Evolutionary conservation across 35 echinoderm and acorn worm species (phyloP), one percentile per base, ranked within the genome.

Genomic region (Ophiothrix spiculata): DNA sequence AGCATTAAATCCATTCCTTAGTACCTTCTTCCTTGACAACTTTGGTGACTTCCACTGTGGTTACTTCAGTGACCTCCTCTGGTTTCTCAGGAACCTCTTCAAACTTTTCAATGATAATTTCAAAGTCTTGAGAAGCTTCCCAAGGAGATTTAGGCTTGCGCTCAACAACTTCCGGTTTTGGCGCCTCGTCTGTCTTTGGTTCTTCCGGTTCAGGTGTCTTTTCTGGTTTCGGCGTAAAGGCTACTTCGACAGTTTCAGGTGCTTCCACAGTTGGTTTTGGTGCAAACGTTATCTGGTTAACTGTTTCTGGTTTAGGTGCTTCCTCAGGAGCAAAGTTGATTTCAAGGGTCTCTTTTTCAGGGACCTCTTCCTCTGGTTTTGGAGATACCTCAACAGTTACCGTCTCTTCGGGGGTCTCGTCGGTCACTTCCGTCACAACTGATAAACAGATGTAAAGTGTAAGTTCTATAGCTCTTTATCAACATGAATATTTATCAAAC

Each of bases 1-100:
- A 19, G 6, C 42, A 49, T 19, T 49, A 6, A 6, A 49, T 10
- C 42, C 42, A 49, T 49, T 49, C 42, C 42, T 10, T 10, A 10
- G 42, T 49, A 49, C 60, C 60, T 69, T 69, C 8, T 69, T 69
- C 60, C 42, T 69, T 69, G 41, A 39, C 64, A 56, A 75, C 34
- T 37, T 90, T 41, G 32, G 40, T 25, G 38, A 76, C 39, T 77
- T 90, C 88, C 25, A 46, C 80, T 33, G 64, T 42, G 40, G 69
- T 69, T 17, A 63, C 39, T 40, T 90, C 88, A 25, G 69, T 80
- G n/a, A n/a, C n/a, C n/a, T n/a, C n/a, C n/a, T n/a, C n/a, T n/a
- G n/a, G n/a, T n/a, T n/a, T n/a, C n/a, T n/a, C n/a, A n/a, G n/a
- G n/a, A n/a, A n/a, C n/a, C 29, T 76, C 34, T 28, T 28, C 34